Conservation (phyloP, 1,140 invertebrate species). For the Holcopasites calliopsidis region DNA sequence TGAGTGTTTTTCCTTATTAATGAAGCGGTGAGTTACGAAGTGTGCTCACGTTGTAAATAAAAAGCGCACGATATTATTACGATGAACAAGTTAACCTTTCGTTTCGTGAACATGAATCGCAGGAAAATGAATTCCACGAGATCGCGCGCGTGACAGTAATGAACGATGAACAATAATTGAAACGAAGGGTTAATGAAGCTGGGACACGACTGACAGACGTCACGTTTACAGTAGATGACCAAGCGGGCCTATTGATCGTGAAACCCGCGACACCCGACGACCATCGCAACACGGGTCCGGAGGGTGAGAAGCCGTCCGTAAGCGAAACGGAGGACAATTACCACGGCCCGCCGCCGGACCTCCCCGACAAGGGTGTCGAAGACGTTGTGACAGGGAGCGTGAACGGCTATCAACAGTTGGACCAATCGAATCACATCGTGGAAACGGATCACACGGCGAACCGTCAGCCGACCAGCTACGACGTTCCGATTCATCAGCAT, state of each 20-base stretch:
- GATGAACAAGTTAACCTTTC: neutral
- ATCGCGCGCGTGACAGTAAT: no score
- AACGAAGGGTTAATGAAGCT: neutral
- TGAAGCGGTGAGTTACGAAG: no score
- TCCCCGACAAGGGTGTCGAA: conserved; percentile 3
- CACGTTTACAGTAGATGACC: conserved; percentile 73
- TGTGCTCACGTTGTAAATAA: neutral
- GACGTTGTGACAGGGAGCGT: conserved; percentile 32
- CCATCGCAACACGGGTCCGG: conserved; percentile 29
- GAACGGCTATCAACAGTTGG: conserved; percentile 18
- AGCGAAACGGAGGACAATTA: conserved; percentile 65
- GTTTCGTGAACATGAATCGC: neutral
- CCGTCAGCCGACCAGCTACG: conserved; percentile 13
- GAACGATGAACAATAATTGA: no score
- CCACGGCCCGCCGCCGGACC: conserved; percentile 57
- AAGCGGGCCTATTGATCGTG: conserved; percentile 61
- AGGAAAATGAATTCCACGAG: no score
- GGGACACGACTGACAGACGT: conserved; percentile 70
- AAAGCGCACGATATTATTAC: neutral
- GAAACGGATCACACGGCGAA: neutral
- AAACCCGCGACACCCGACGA: conserved; percentile 54
- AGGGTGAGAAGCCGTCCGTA: conserved; percentile 12
- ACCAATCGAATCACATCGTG: conserved; percentile 10
- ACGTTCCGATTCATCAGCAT: neutral
- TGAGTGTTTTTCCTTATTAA: no score